Percentiles rank a stretch among this genome's conserved stretches.
Conservation (phyloP, 2,888 invertebrate species). For the Leucophora obtusa region DNA sequence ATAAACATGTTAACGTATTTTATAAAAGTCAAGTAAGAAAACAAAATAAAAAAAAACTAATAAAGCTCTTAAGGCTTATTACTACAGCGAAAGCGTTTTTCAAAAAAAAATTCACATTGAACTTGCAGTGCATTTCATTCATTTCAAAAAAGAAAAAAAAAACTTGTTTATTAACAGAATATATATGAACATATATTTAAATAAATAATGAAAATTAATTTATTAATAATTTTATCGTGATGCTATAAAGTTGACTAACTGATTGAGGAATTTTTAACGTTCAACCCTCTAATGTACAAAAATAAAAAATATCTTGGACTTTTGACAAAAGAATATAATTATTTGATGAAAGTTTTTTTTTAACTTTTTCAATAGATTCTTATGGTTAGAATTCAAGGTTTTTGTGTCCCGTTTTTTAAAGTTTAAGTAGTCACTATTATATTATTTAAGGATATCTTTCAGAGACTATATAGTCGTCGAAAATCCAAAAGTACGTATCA, state of each 20-base stretch:
- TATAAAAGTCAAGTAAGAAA: not conserved
- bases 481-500: too few species aligned
- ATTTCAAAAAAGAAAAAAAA: not conserved
- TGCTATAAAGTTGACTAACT: constrained; percentile 4
- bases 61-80: not conserved
- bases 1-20: not conserved
- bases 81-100: not conserved
- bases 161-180: constrained; percentile 10
- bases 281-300: not conserved
- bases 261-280: not conserved
- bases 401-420: too few species aligned
- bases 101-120: not conserved
- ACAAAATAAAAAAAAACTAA: not conserved
- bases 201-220: not conserved
- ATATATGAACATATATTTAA: not conserved
- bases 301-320: too few species aligned
- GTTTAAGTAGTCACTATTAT: too few species aligned
- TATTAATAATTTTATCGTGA: constrained; percentile 6
- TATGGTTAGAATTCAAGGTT: too few species aligned
- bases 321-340: too few species aligned
- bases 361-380: too few species aligned
- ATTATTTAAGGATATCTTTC: too few species aligned
- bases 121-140: constrained; percentile 24
- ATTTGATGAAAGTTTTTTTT: too few species aligned
- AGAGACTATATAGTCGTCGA: too few species aligned